Evolutionary conservation across 2,888 invertebrate species (phyloP).

Genomic region (Drosophila infuscata): DNA sequence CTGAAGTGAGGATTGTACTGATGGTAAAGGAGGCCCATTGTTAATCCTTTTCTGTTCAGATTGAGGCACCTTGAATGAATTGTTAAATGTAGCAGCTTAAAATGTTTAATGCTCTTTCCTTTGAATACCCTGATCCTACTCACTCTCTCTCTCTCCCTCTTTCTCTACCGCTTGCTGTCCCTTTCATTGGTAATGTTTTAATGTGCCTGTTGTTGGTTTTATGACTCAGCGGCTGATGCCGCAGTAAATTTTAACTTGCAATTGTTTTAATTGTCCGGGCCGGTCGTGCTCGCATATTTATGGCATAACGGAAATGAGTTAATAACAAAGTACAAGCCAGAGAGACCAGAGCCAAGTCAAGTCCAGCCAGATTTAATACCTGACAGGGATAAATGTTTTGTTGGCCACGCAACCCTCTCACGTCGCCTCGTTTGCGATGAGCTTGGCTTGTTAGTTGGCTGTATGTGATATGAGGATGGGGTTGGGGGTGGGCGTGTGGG

Average conservation of each 20-base stretch:
- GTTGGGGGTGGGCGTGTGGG: conserved; percentile 31
- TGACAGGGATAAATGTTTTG: conserved; percentile 78
- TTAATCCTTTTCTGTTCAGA: conserved; percentile 21
- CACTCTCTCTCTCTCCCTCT: background rate
- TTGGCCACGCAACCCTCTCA: conserved; percentile 42
- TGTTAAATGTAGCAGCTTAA: conserved; percentile 54
- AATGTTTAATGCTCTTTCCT: conserved; percentile 34
- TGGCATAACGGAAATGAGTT: conserved; percentile 81
- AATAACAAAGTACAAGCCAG: conserved; percentile 75
- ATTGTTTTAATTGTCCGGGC: conserved; percentile 76
- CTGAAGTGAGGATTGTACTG: conserved; percentile 11
- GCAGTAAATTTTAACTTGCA: conserved; percentile 79
- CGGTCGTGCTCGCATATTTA: conserved; percentile 79
- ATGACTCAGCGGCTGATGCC: conserved; percentile 74
- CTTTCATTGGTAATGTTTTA: conserved; percentile 56
- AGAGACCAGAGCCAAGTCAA: conserved; percentile 40
- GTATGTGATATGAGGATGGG: conserved; percentile 21
- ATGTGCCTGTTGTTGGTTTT: conserved; percentile 73
- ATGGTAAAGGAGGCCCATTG: conserved; percentile 24
- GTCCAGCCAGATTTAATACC: conserved; percentile 72
- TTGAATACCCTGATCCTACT: conserved; percentile 17
- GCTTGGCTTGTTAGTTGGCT: conserved; percentile 41
- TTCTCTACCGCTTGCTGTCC: background rate
- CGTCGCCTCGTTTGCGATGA: conserved; percentile 22
- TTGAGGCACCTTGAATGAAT: conserved; percentile 16